phyloP scores from a whole-genome alignment of 2,888 invertebrate species.

The Parnassius orleans region DNA sequence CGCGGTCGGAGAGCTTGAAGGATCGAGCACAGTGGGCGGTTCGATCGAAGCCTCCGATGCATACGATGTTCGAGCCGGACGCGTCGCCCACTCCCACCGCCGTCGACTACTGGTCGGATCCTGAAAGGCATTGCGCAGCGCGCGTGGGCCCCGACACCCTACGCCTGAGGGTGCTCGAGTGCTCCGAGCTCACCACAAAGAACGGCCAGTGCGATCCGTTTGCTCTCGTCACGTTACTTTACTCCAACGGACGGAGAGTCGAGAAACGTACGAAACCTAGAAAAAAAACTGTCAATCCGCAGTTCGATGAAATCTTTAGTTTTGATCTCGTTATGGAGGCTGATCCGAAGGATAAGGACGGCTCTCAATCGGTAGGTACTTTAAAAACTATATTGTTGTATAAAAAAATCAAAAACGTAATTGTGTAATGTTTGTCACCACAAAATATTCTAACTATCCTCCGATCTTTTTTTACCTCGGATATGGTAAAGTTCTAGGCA shows the following conservation, averaged over 20 bases:
- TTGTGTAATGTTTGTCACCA: too few species aligned
- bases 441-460: too few species aligned
- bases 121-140: conserved; percentile 72
- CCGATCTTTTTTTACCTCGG: too few species aligned
- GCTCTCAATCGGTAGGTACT: conserved; percentile 77
- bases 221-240: conserved; percentile 89
- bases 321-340: conserved; percentile 85
- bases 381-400: neutral
- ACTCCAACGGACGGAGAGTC: conserved; percentile 90
- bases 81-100: conserved; percentile 67
- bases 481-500: too few species aligned
- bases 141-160: conserved; percentile 71
- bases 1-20: conserved; percentile 74
- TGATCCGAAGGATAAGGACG: conserved; percentile 76
- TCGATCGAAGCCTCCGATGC: conserved; percentile 68
- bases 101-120: conserved; percentile 77
- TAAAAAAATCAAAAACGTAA: too few species aligned
- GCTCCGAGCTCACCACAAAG: conserved; percentile 92
- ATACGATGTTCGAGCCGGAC: conserved; percentile 67
- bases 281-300: conserved; percentile 94
- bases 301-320: conserved; percentile 92
- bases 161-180: conserved; percentile 88
- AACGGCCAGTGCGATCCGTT: conserved; percentile 96
- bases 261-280: conserved; percentile 91
- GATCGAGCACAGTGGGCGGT: conserved; percentile 68